Evolutionary conservation across 2,888 invertebrate genomes (phyloP).

Genomic region (Norana najaformis): DNA sequence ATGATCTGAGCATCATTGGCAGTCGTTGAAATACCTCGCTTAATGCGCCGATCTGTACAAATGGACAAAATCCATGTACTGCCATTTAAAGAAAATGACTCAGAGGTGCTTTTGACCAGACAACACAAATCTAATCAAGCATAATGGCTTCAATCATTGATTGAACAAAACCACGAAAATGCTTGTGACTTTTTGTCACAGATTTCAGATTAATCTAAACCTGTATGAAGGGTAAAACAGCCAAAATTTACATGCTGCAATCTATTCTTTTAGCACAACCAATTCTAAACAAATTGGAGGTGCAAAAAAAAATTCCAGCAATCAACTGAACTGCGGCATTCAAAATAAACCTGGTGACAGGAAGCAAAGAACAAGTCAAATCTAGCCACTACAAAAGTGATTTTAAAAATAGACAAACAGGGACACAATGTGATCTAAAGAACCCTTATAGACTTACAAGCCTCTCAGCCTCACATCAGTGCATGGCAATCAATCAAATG

Average conservation of each 20-base stretch:
- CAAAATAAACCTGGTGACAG: neutral
- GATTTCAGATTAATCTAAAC: neutral
- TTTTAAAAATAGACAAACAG: neutral
- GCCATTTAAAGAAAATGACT: neutral
- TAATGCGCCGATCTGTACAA: constrained; percentile 10
- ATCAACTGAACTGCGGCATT: neutral
- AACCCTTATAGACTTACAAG: neutral
- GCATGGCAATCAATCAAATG: neutral
- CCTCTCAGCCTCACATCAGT: neutral
- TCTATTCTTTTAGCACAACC: neutral
- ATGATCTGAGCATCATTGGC: constrained; percentile 80
- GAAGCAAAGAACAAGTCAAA: neutral
- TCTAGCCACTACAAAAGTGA: neutral
- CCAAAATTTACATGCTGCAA: neutral
- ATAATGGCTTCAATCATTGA: too few species aligned
- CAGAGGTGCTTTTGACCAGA: too few species aligned
- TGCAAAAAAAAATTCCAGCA: neutral
- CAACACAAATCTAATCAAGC: neutral
- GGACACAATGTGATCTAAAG: neutral
- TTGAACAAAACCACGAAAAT: neutral
- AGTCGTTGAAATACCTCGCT: constrained; percentile 77
- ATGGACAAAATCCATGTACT: neutral
- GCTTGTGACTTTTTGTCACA: too few species aligned
- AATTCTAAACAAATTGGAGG: neutral
- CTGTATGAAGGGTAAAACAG: neutral